A percentile compares a stretch with the other conserved stretches of the same genome.
Conservation (phyloP, 2,113 vertebrate species). For the Archilochus colubris region DNA sequence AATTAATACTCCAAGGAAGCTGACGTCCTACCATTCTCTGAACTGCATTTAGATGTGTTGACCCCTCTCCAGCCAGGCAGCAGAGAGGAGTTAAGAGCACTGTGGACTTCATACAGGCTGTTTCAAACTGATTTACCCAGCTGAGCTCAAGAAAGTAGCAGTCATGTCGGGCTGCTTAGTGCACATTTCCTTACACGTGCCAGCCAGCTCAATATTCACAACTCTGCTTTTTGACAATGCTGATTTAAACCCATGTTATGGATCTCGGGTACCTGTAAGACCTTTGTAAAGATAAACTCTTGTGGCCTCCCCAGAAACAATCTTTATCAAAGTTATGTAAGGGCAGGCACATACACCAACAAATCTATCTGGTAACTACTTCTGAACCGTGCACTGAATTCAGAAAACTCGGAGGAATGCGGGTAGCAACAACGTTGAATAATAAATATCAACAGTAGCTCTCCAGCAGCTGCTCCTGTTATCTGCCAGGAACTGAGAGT, state of each 20-base stretch:
- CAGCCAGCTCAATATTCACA: conserved; percentile 2
- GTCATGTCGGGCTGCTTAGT: background rate
- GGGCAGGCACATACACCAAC: background rate
- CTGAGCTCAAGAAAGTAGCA: background rate
- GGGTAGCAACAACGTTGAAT: background rate
- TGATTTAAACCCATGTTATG: background rate
- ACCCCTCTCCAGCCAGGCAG: background rate
- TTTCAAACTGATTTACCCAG: background rate
- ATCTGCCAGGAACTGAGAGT: conserved; percentile 25
- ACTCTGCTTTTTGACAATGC: background rate
- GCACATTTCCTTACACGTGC: background rate
- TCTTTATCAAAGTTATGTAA: conserved; percentile 22
- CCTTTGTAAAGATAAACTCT: background rate
- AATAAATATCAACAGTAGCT: conserved; percentile 18
- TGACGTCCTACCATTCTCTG: background rate
- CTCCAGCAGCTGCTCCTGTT: conserved; percentile 25
- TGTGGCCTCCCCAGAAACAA: background rate
- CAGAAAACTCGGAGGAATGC: conserved; percentile 12
- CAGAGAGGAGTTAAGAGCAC: background rate
- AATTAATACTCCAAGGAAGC: conserved; percentile 14
- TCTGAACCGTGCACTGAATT: accelerated
- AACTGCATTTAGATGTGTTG: background rate
- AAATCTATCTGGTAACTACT: background rate
- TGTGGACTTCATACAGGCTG: background rate
- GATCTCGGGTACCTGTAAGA: conserved; percentile 3